These are phyloP conservation scores for Cyrtonyx montezumae DNA, from an alignment of 2,113 vertebrate genomes.

Conservation along the genomic window DNA sequence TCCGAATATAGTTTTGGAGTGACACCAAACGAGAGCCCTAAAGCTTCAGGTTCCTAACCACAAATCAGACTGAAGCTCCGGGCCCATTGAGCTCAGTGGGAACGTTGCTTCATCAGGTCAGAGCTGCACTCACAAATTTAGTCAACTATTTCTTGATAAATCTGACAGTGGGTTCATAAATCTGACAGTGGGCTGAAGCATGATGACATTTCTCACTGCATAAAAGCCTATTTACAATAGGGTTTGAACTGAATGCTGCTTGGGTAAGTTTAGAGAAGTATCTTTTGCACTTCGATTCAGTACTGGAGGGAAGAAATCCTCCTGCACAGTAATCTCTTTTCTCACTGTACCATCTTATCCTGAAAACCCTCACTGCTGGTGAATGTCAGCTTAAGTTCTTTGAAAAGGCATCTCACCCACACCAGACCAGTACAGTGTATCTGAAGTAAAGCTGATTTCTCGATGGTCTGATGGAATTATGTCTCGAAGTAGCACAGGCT, in stretches of 20 bases:
- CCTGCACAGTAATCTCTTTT: background rate
- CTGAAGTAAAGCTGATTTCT: background rate
- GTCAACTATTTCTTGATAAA: background rate
- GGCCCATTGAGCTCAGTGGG: fast-evolving
- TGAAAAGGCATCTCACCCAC: background rate
- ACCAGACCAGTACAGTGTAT: background rate
- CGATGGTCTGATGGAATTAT: background rate
- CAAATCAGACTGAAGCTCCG: background rate
- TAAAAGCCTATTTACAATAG: background rate
- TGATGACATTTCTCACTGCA: background rate
- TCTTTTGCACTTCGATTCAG: background rate
- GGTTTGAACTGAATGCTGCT: background rate
- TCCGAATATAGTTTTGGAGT: background rate
- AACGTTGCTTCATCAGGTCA: background rate
- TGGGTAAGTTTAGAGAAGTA: background rate
- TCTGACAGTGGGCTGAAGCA: background rate
- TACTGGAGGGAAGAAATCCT: background rate
- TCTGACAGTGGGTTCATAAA: background rate
- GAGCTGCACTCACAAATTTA: background rate
- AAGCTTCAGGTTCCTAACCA: background rate
- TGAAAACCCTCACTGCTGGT: background rate
- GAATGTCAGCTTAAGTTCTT: background rate
- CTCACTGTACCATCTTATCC: background rate
- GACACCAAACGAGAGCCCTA: background rate
- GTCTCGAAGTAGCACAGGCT: background rate